A percentile compares a stretch with the other conserved stretches of the same genome.
Conservation (phyloP, 2,797 vertebrate species). For the Urocyon cinereoargenteus region DNA sequence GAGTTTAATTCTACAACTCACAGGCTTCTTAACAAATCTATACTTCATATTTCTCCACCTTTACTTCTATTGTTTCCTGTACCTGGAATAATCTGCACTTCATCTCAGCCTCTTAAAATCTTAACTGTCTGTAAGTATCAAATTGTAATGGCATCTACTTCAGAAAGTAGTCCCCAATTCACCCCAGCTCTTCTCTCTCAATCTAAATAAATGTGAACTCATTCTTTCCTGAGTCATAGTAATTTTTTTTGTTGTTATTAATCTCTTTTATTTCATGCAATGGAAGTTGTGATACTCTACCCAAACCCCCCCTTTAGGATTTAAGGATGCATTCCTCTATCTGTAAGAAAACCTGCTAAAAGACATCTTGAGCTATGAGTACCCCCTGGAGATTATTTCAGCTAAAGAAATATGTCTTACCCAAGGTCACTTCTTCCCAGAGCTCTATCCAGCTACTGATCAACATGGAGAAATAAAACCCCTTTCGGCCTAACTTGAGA, state of each 20-base stretch:
- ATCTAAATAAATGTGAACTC: not conserved
- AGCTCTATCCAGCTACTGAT: not conserved
- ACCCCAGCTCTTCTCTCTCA: not conserved
- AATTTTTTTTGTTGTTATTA: not conserved
- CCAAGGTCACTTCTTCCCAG: not conserved
- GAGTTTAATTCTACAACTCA: not conserved
- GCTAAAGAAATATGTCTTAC: not conserved
- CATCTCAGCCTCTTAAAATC: not conserved
- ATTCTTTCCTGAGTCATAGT: slow-evolving; percentile 4
- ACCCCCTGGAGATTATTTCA: not conserved
- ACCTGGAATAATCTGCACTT: not conserved
- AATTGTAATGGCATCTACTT: not conserved
- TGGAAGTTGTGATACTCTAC: not conserved
- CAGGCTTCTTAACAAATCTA: not conserved
- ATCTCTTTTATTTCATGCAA: not conserved
- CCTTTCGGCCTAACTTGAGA: not conserved
- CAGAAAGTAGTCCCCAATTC: not conserved
- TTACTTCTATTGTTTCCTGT: not conserved
- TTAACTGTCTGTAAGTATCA: slow-evolving; percentile 14
- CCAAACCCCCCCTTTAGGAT: not conserved
- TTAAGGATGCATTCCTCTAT: not conserved
- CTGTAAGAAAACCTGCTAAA: not conserved
- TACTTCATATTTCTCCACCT: not conserved
- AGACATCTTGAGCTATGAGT: not conserved
- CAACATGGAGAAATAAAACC: not conserved